A percentile compares a stretch with the other conserved stretches of the same genome.
phyloP scores from a whole-genome alignment of 2,888 invertebrate species.

The Ormyrus pomaceus region DNA sequence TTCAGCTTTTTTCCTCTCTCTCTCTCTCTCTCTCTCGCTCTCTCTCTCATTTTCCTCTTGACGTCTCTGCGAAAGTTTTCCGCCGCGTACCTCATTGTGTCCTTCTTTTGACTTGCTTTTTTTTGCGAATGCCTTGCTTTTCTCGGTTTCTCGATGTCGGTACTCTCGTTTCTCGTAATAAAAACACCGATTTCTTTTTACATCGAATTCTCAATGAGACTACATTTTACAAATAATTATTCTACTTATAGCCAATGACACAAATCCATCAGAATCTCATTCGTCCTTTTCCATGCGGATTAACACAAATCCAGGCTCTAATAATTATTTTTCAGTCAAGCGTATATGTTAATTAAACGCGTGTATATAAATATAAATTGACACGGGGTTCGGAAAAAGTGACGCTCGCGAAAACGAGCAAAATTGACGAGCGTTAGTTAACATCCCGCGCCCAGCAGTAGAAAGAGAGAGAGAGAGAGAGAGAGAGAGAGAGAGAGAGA shows the following conservation, averaged over 20 bases:
- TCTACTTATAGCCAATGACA: too few relatives aligned
- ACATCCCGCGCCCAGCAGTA: background rate
- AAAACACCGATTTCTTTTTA: too few relatives aligned
- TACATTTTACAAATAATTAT: too few relatives aligned
- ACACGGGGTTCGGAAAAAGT: background rate
- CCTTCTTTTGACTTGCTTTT: conserved; percentile 17
- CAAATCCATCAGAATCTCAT: too few relatives aligned
- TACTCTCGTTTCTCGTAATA: too few relatives aligned
- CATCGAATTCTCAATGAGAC: too few relatives aligned
- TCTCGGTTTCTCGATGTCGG: conserved; percentile 10
- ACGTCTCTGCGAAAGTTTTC: background rate
- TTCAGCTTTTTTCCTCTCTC: conserved; percentile 19
- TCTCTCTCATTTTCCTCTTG: conserved; percentile 12
- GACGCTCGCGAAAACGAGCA: background rate
- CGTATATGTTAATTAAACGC: too few relatives aligned
- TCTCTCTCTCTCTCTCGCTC: conserved; percentile 9
- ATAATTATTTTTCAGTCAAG: too few relatives aligned
- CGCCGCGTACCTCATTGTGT: conserved; percentile 13
- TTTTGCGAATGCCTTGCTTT: conserved; percentile 7
- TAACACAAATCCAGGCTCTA: too few relatives aligned
- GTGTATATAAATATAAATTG: too few relatives aligned
- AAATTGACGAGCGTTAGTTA: conserved; percentile 31
- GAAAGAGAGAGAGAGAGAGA: conserved; percentile 32
- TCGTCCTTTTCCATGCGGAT: too few relatives aligned
- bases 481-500: background rate